Percentiles rank a stretch among this genome's conserved stretches.
Conservation (phyloP, 1,140 invertebrate species). For the Cryptotermes secundus region DNA sequence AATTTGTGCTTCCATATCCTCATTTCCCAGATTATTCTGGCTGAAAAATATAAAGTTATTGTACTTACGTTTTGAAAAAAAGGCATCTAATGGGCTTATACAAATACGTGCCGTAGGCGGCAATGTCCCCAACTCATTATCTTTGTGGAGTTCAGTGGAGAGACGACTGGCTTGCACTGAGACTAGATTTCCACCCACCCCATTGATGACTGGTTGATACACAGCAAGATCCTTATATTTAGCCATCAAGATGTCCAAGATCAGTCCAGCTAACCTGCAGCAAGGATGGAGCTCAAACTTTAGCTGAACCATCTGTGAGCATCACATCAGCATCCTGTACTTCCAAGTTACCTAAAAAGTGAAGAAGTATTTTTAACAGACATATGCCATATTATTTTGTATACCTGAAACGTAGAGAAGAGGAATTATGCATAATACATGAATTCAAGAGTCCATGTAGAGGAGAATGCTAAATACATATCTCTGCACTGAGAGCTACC, state of each 20-base stretch:
- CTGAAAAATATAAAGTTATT: neutral
- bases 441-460: too few relatives aligned
- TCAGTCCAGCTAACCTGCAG: conserved; percentile 31
- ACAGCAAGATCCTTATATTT: conserved; percentile 76
- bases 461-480: too few relatives aligned
- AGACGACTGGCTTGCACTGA: conserved; percentile 94
- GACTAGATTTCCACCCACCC: conserved; percentile 95
- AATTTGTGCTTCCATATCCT: too few relatives aligned
- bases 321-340: neutral
- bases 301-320: neutral
- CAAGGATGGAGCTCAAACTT: neutral
- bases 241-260: conserved; percentile 52
- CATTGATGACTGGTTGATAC: conserved; percentile 91
- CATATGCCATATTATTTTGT: too few relatives aligned
- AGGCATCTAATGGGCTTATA: conserved; percentile 77
- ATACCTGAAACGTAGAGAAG: too few relatives aligned
- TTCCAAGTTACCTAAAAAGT: conserved; percentile 12
- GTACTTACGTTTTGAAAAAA: conserved; percentile 76
- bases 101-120: conserved; percentile 71
- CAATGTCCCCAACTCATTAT: conserved; percentile 72
- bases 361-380: neutral
- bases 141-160: conserved; percentile 88
- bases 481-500: too few relatives aligned
- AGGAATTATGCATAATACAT: too few relatives aligned
- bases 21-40: too few relatives aligned